A percentile compares a stretch with the other conserved stretches of the same genome.
Evolutionary conservation across 1,140 invertebrate species (phyloP).

Genomic region (Drosophila mayri): DNA sequence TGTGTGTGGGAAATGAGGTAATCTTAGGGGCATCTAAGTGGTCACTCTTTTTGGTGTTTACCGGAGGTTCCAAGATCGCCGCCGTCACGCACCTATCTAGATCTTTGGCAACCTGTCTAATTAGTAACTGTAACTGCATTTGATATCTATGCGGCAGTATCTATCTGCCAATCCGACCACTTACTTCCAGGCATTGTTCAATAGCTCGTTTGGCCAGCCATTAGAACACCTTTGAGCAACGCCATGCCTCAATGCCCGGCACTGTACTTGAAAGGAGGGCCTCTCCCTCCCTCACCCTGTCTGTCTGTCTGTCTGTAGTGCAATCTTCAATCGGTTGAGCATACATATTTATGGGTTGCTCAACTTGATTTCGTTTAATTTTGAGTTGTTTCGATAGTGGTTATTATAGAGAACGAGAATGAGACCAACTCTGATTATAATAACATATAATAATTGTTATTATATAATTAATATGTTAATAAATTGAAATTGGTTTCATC

Average conservation of each 20-base stretch:
- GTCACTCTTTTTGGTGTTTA: slow-evolving; percentile 1
- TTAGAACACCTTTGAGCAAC: slow-evolving; percentile 80
- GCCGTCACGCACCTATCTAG: slow-evolving; percentile 49
- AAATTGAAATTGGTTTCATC: not conserved
- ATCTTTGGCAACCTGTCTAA: slow-evolving; percentile 54
- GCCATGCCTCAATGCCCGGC: slow-evolving; percentile 60
- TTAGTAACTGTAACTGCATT: slow-evolving; percentile 42
- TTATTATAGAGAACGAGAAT: slow-evolving; percentile 15
- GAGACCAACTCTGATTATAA: slow-evolving; percentile 13
- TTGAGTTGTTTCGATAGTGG: slow-evolving; percentile 8
- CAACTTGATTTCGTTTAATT: slow-evolving; percentile 34
- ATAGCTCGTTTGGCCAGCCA: slow-evolving; percentile 72
- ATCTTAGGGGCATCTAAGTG: slow-evolving; percentile 15
- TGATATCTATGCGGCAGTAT: slow-evolving; percentile 36
- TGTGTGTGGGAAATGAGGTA: slow-evolving; percentile 46
- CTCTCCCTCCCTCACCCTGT: not conserved
- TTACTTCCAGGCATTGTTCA: slow-evolving; percentile 64
- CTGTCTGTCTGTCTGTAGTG: slow-evolving; percentile 7
- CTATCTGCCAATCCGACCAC: slow-evolving; percentile 32
- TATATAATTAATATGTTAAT: not conserved
- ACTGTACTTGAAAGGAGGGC: slow-evolving; percentile 15
- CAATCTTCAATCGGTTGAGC: slow-evolving; percentile 48
- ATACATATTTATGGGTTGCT: slow-evolving; percentile 28
- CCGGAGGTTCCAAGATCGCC: not conserved
- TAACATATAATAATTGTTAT: not conserved